Percentiles rank a stretch among this genome's conserved stretches.
Conservation (phyloP, 2,113 vertebrate species). For the Polypterus senegalus region DNA sequence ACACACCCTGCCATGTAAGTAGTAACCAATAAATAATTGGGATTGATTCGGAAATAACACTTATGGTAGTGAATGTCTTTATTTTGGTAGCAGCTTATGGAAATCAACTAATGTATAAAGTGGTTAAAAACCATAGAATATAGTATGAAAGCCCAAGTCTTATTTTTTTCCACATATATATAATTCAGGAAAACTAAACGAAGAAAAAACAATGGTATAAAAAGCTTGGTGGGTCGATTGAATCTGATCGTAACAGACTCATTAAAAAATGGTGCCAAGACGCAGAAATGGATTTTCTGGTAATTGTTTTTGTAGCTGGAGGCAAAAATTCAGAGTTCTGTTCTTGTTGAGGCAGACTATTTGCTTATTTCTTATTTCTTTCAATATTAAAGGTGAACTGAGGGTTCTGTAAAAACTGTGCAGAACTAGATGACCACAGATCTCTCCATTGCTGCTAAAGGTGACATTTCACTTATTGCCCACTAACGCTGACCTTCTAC, state of each 20-base stretch:
- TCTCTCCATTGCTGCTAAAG: no score
- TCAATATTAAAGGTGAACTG: slow-evolving; percentile 29
- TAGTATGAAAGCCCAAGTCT: background rate
- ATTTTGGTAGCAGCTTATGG: no score
- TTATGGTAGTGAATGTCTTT: no score
- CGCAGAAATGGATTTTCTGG: slow-evolving; percentile 50
- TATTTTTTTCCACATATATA: slow-evolving; percentile 4
- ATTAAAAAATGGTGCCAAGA: slow-evolving; percentile 38
- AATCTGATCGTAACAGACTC: slow-evolving; percentile 45
- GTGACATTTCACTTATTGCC: no score
- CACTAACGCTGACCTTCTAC: no score
- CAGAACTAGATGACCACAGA: background rate
- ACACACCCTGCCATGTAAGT: no score
- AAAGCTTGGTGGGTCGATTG: slow-evolving; percentile 26
- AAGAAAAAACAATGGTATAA: slow-evolving; percentile 19
- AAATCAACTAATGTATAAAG: no score
- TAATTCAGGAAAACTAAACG: slow-evolving; percentile 9
- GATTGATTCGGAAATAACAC: no score
- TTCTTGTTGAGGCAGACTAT: slow-evolving; percentile 28
- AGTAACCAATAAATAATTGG: no score
- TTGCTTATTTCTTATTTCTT: slow-evolving; percentile 21
- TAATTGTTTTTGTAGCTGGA: slow-evolving; percentile 51
- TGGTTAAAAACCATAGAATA: no score
- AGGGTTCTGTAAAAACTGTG: slow-evolving; percentile 27
- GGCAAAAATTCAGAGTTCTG: slow-evolving; percentile 30